Percentiles rank a stretch among this genome's conserved stretches.
These are phyloP conservation scores for Aquatica leii DNA, from an alignment of 2,888 invertebrate species.

Conservation along the genomic window DNA sequence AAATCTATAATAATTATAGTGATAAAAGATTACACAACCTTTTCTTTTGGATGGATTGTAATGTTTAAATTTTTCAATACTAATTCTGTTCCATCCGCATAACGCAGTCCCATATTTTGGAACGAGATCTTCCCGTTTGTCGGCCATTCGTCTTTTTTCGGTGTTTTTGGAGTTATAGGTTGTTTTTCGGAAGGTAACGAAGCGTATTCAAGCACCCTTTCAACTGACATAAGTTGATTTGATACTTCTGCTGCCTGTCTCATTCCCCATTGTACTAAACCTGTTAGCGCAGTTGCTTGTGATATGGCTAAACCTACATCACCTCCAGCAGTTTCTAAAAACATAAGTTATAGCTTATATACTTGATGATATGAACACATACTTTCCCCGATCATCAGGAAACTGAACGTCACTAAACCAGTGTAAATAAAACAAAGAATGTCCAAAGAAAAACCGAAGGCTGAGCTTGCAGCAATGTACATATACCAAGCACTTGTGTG, in stretches of 20 bases:
- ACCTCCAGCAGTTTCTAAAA: conserved; percentile 60
- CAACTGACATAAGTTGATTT: conserved; percentile 82
- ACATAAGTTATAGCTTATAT: conserved; percentile 20
- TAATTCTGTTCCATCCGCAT: conserved; percentile 67
- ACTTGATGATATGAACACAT: conserved; percentile 33
- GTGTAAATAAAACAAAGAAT: conserved; percentile 71
- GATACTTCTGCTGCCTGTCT: conserved; percentile 84
- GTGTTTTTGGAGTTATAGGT: conserved; percentile 62
- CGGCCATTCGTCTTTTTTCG: conserved; percentile 73
- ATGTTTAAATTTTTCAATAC: conserved; percentile 79
- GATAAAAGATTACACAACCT: conserved; percentile 61
- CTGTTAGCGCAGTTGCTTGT: conserved; percentile 68
- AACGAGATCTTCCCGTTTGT: conserved; percentile 70
- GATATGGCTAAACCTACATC: conserved; percentile 73
- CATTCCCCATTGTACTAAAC: conserved; percentile 80
- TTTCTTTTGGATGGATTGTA: conserved; percentile 72
- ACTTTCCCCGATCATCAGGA: conserved; percentile 62
- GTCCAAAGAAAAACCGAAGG: conserved; percentile 73
- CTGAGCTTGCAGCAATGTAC: conserved; percentile 69
- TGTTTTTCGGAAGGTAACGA: conserved; percentile 70
- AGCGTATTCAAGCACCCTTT: conserved; percentile 84
- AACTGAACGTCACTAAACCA: conserved; percentile 71
- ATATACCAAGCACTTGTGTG: conserved; percentile 75
- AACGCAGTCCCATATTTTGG: conserved; percentile 71
- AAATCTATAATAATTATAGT: background rate